Base-by-base conservation (phyloP, 2,113 vertebrate species). In the Salvelinus alpinus region DNA sequence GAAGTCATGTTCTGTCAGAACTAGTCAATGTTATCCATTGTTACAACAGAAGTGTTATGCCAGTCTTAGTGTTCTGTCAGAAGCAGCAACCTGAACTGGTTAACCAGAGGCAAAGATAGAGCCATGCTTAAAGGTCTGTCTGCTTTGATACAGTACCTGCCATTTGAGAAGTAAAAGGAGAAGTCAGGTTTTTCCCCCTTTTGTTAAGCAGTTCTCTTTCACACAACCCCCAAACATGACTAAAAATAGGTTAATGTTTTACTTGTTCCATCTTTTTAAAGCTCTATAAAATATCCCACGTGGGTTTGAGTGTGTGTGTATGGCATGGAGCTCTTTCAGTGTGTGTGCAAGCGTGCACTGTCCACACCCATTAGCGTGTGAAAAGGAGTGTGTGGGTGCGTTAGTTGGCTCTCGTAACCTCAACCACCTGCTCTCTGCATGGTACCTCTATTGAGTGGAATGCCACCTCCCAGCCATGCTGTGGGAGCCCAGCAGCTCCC, bases 351-450 rank as follows among this genome's bases (percentile, higher is more conserved):
- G 38, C 38, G 11, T 44, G 38, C 38, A 44, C 38, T 44, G 38
- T 44, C 38, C 38, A 44, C 38, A 44, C 38, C 8, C 38, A 11
- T 44, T 44, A 20, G 22, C 22, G 38, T 72, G 54, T n/a, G 20
- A 20, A 3, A 44, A 44, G 38, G 38, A 12, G 38, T 31, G 18
- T 6, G 54, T 20, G 16, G 59, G 34, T 38, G 34, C 6, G 8
- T 44, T 44, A 44, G 38, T 44, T 44, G 8, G 38, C 38, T 44
- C 38, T 44, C 38, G 38, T 74, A 78, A 88, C 81, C 34, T 71
- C 75, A 86, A 54, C 73, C 60, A 22, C 24, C 2, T 31, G 22
- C 51, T 12, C 29, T 22, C 20, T 34, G 31, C 54, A 57, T 81
- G 75, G 38, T 51, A 29, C 47, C 70, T 77, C 25, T 72, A 14